These are phyloP conservation scores for Chelonus formosanus DNA, from an alignment of 2,888 invertebrate genomes.

Conservation along the genomic window DNA sequence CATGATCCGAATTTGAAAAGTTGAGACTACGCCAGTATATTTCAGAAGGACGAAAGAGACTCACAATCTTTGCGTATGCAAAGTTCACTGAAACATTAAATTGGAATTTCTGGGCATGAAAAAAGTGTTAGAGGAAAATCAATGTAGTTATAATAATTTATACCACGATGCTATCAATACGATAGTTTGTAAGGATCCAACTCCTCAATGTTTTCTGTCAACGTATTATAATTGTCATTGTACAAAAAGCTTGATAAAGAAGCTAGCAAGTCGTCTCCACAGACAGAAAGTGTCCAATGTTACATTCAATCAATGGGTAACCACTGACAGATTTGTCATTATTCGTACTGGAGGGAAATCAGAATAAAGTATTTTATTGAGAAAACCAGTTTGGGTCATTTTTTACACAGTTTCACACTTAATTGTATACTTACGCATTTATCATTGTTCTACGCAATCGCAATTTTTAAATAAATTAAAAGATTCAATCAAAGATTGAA, in stretches of 20 bases:
- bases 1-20: conserved; percentile 30
- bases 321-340: too few species aligned
- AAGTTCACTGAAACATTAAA: conserved; percentile 33
- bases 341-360: too few species aligned
- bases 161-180: too few species aligned
- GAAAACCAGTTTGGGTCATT: too few species aligned
- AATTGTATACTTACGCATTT: too few species aligned
- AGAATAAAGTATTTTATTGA: too few species aligned
- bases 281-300: conserved; percentile 27
- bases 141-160: neutral
- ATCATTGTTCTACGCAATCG: too few species aligned
- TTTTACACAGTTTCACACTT: too few species aligned
- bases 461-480: conserved; percentile 4
- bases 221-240: too few species aligned
- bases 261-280: too few species aligned
- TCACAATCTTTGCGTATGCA: conserved; percentile 31
- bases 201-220: conserved; percentile 18
- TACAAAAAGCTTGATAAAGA: too few species aligned
- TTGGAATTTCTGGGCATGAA: conserved; percentile 24
- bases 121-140: conserved; percentile 2
- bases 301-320: too few species aligned
- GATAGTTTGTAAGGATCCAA: conserved; percentile 25
- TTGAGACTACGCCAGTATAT: conserved; percentile 28
- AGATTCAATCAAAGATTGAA: neutral
- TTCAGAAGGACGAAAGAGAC: conserved; percentile 30